Base-by-base conservation (phyloP, 2,888 invertebrate genomes). In the Sminthurides aquaticus region DNA sequence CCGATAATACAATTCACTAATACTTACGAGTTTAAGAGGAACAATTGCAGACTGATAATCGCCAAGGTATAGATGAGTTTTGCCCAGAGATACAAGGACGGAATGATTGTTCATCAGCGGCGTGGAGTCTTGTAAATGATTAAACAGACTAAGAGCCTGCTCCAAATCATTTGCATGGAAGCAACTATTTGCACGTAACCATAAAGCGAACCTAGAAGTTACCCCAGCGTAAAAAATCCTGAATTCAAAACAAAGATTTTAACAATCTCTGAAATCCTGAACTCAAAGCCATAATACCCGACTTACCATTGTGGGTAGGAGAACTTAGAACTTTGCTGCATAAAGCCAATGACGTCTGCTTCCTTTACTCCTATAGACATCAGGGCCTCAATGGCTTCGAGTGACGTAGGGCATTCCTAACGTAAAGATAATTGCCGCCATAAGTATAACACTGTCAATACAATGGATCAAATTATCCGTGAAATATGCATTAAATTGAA, bases 301-400 rank as follows among this genome's bases (percentile, higher is more conserved):
- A 68, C 76, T 75, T 74, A 82, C 83, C 83, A 83, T 58, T 82
- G 82, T 71, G 79, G 77, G 62, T 76, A 77, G 24, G 78, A 75
- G 57, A 78, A 76, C 68, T 77, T 78, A 18, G 79, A 77, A 18
- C 78, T 75, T 75, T 85, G 85, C 59, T 88, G 81, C 71, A 89
- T 85, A 59, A 90, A 79, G 1, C 87, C 83, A 76, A 87, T 85
- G 0, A 91, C 87, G 79, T 91, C 90, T 49, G 84, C 82, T 20
- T 87, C 88, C 78, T 87, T 84, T 20, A 86, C 83, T 1, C 89
- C 89, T 56, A 91, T 78, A 67, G 85, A 83, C 59, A 91, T 78
- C 25, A 91, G 79, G 64, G 86, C 86, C 77, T 87, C 86, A 1
- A 87, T 86, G 3, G 89, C 88, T 75, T 88, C 88, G 65, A 91